These are phyloP conservation scores for Pseudomyrmex dendroicus DNA, from an alignment of 1,140 invertebrate species.

Conservation along the genomic window DNA sequence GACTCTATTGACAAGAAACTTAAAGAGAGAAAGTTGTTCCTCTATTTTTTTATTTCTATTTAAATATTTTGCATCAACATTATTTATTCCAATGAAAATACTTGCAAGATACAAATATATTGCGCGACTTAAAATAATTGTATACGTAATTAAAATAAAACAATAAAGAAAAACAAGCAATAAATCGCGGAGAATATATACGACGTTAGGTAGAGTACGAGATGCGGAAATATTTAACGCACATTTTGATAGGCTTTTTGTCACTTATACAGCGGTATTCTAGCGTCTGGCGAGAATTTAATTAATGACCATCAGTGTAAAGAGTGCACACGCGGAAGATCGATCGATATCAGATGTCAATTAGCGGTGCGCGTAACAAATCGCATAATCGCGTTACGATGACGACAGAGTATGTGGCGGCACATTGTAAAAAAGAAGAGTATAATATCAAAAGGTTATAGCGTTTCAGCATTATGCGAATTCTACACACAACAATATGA, in stretches of 20 bases:
- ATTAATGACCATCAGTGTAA: constrained; percentile 56
- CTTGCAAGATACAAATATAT: no score
- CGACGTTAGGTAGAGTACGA: neutral
- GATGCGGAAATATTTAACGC: constrained; percentile 29
- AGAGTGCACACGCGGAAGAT: constrained; percentile 30
- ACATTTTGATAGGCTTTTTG: constrained; percentile 58
- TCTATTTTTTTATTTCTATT: no score
- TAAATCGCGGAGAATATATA: constrained; percentile 19
- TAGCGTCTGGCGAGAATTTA: constrained; percentile 37
- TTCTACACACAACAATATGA: no score
- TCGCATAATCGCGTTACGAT: constrained; percentile 41
- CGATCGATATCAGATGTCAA: constrained; percentile 60
- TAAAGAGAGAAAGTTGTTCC: neutral
- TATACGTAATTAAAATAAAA: no score
- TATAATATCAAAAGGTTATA: no score
- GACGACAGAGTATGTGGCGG: neutral
- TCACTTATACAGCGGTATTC: constrained; percentile 47
- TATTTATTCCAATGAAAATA: no score
- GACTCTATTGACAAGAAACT: no score
- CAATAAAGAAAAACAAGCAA: no score
- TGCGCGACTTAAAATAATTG: no score
- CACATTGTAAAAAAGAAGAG: constrained; percentile 15
- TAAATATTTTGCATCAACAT: no score
- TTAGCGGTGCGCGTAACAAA: constrained; percentile 50
- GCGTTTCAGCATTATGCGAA: no score